These are phyloP conservation scores for Melanaphis sacchari DNA, from an alignment of 1,140 invertebrate genomes.

Conservation along the genomic window DNA sequence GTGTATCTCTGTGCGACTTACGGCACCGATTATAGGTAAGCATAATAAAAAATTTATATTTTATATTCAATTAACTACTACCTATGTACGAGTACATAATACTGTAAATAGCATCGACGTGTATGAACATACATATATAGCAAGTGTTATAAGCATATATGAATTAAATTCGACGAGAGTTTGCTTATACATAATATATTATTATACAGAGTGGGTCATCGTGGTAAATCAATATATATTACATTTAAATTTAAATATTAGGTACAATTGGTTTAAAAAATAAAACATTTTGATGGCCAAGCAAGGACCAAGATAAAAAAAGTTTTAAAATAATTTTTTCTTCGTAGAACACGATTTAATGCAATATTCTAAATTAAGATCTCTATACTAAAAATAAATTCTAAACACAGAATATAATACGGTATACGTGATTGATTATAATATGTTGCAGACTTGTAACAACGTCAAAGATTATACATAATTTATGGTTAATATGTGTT, in stretches of 20 bases:
- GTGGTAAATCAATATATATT: background rate
- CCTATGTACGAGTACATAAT: background rate
- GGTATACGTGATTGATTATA: background rate
- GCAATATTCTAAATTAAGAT: background rate
- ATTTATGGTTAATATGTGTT: background rate
- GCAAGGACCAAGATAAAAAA: background rate
- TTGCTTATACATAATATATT: background rate
- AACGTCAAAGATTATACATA: background rate
- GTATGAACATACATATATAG: background rate
- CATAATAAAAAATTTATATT: background rate
- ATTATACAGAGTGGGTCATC: background rate
- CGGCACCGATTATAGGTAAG: background rate
- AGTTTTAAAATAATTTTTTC: background rate
- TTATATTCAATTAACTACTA: background rate
- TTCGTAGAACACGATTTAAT: background rate
- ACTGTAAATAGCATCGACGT: background rate
- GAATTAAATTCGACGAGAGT: background rate
- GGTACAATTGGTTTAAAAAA: background rate
- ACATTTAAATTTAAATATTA: background rate
- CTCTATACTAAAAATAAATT: background rate
- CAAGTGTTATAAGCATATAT: background rate
- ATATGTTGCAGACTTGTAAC: background rate
- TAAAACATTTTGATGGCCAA: background rate
- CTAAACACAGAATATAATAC: background rate
- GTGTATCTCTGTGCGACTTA: background rate